Evolutionary conservation across 2,797 vertebrate genomes (phyloP).

Genomic region (Austrolebias charrua): DNA sequence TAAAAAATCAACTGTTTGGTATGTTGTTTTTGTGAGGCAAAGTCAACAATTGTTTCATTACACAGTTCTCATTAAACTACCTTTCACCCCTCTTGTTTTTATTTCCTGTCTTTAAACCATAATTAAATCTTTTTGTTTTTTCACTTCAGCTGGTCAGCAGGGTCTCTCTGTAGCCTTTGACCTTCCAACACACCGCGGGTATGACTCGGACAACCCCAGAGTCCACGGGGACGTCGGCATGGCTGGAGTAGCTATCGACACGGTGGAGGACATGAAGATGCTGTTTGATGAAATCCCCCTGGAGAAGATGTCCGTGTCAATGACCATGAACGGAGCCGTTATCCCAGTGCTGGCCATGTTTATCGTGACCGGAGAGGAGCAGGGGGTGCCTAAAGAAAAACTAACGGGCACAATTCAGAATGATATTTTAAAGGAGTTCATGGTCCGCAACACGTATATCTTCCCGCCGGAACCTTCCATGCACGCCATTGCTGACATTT

Average conservation of each 20-base stretch:
- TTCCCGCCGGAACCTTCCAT: conserved; percentile 97
- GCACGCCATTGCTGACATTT: conserved; percentile 96
- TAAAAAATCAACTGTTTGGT: too few relatives aligned
- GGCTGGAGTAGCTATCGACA: conserved; percentile 98
- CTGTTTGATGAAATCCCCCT: conserved; percentile 96
- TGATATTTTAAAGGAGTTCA: conserved; percentile 98
- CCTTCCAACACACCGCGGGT: conserved; percentile 95
- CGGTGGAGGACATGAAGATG: conserved; percentile 97
- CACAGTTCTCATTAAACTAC: too few relatives aligned
- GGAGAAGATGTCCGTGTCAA: conserved; percentile 98
- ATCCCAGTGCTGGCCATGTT: conserved; percentile 94
- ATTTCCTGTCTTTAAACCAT: neutral
- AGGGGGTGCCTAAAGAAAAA: conserved; percentile 89
- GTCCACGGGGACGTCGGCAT: conserved; percentile 97
- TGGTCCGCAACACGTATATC: conserved; percentile 98
- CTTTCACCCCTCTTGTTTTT: too few relatives aligned
- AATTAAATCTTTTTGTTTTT: neutral
- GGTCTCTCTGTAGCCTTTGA: conserved; percentile 98
- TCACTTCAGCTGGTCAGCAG: conserved; percentile 90
- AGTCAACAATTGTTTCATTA: too few relatives aligned
- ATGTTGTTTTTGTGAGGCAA: too few relatives aligned
- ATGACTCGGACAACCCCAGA: conserved; percentile 96
- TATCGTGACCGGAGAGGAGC: conserved; percentile 96
- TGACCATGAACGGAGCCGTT: conserved; percentile 99
- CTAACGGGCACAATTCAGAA: conserved; percentile 98